Percentiles rank a stretch among this genome's conserved stretches.
Evolutionary conservation across 1,140 invertebrate genomes (phyloP).

Genomic region (Drosophila ambigua): DNA sequence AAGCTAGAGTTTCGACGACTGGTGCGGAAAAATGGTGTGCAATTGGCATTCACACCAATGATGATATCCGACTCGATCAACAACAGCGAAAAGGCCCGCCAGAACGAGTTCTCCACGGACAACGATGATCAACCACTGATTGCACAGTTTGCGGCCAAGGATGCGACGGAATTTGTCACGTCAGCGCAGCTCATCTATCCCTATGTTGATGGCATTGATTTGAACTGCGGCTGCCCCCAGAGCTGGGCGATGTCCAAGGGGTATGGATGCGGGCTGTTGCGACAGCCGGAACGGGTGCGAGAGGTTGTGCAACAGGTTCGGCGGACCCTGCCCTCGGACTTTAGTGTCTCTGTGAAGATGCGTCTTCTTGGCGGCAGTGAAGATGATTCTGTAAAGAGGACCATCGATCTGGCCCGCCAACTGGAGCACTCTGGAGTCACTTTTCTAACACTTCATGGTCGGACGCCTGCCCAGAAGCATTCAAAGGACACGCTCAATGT

Average conservation of each 20-base stretch:
- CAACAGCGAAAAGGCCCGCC: conserved; percentile 93
- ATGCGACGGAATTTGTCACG: conserved; percentile 91
- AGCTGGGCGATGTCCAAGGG: conserved; percentile 96
- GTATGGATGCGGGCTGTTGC: conserved; percentile 93
- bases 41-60: conserved; percentile 98
- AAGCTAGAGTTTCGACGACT: conserved; percentile 86
- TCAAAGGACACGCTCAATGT: conserved; percentile 90
- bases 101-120: conserved; percentile 94
- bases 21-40: conserved; percentile 89
- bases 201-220: conserved; percentile 93
- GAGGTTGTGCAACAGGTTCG: conserved; percentile 92
- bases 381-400: conserved; percentile 72
- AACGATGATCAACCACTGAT: conserved; percentile 92
- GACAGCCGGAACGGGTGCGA: conserved; percentile 92
- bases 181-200: conserved; percentile 93
- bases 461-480: conserved; percentile 92
- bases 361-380: conserved; percentile 87
- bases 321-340: conserved; percentile 89
- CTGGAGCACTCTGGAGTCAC: conserved; percentile 93
- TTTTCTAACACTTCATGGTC: conserved; percentile 95
- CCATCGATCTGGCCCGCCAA: conserved; percentile 87
- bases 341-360: conserved; percentile 97
- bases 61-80: conserved; percentile 97
- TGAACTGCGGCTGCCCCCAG: conserved; percentile 99
- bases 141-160: conserved; percentile 97